These are phyloP conservation scores for Hetaerina americana DNA, from an alignment of 1,140 invertebrate species.

Conservation along the genomic window DNA sequence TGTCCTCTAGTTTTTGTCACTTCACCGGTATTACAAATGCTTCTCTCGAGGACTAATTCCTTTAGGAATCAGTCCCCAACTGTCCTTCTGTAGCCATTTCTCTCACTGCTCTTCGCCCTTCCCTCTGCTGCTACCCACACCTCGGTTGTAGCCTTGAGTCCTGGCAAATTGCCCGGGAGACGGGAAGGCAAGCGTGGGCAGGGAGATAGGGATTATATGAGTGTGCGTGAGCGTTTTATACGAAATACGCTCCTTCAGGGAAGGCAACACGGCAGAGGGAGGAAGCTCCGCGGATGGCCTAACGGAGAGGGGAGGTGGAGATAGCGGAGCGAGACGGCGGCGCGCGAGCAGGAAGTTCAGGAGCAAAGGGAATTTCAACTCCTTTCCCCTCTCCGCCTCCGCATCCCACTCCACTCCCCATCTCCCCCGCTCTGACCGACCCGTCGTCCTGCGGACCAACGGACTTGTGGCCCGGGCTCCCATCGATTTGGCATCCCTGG, in stretches of 20 bases:
- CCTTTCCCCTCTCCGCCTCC: too few species aligned
- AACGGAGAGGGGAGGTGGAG: not conserved
- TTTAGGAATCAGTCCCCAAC: too few species aligned
- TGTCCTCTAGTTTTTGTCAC: too few species aligned
- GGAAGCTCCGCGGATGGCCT: not conserved
- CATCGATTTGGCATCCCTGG: not conserved
- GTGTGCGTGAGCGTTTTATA: too few species aligned
- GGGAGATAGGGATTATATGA: too few species aligned
- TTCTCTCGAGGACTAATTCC: too few species aligned
- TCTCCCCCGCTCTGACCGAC: not conserved
- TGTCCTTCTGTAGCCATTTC: too few species aligned
- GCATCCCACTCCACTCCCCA: too few species aligned
- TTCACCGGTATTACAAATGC: too few species aligned
- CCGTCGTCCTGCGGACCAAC: not conserved
- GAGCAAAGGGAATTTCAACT: too few species aligned
- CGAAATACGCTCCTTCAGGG: not conserved
- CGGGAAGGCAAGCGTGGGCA: not conserved
- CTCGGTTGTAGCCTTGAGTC: not conserved
- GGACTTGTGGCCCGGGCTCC: not conserved
- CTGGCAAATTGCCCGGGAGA: not conserved
- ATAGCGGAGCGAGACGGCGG: too few species aligned
- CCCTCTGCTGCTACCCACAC: not conserved
- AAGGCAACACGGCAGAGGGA: not conserved
- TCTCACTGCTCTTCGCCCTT: not conserved
- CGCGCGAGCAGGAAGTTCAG: too few species aligned